phyloP scores from a whole-genome alignment of 2,113 vertebrate genomes.

The Morone saxatilis region DNA sequence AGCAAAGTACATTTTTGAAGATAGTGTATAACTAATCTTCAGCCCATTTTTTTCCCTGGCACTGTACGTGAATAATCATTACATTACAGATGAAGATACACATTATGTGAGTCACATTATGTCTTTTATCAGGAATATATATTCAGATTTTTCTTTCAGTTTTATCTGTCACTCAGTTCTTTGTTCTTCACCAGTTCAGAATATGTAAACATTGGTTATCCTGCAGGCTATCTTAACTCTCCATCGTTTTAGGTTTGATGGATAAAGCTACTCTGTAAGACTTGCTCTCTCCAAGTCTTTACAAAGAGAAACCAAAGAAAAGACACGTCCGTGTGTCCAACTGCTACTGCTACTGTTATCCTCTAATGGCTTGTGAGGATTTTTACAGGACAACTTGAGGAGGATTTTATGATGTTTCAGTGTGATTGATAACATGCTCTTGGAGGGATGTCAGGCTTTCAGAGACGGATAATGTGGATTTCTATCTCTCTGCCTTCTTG shows the following conservation, averaged over 20 bases:
- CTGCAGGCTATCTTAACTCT: slow-evolving; percentile 24
- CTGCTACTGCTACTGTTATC: slow-evolving; percentile 64
- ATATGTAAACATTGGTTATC: slow-evolving; percentile 36
- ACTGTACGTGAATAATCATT: slow-evolving; percentile 45
- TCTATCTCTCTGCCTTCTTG: slow-evolving; percentile 83
- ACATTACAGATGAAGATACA: slow-evolving; percentile 45
- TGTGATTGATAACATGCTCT: slow-evolving; percentile 84
- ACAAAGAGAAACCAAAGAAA: slow-evolving; percentile 44
- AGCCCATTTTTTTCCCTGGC: background rate
- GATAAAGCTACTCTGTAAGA: slow-evolving; percentile 18
- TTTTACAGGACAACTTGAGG: slow-evolving; percentile 81
- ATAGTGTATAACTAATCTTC: slow-evolving; percentile 36
- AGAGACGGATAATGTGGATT: slow-evolving; percentile 84
- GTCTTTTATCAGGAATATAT: slow-evolving; percentile 27
- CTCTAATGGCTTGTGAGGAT: slow-evolving; percentile 77
- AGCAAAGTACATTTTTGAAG: slow-evolving; percentile 54
- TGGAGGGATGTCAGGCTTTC: slow-evolving; percentile 82
- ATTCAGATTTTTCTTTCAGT: background rate
- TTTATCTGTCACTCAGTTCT: background rate
- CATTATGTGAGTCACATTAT: slow-evolving; percentile 43
- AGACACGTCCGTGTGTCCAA: slow-evolving; percentile 54
- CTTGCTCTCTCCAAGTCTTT: slow-evolving; percentile 19
- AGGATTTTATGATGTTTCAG: slow-evolving; percentile 82
- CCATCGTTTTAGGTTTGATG: slow-evolving; percentile 36
- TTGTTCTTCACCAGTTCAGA: slow-evolving; percentile 21